Evolutionary conservation across 92 coral and sea anemone species (phyloP).

Genomic region (Pocillopora grandis): DNA sequence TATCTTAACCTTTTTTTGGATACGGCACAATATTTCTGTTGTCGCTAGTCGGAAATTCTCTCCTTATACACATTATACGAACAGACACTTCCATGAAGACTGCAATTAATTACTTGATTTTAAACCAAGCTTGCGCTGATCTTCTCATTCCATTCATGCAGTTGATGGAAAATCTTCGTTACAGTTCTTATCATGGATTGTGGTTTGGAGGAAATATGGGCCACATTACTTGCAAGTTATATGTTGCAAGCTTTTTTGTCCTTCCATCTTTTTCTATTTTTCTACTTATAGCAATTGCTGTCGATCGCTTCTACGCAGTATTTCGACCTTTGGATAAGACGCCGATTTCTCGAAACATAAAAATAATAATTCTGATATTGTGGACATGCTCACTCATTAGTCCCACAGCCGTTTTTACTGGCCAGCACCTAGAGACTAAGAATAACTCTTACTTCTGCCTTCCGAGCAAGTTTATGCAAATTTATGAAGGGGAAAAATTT

Average conservation of each 20-base stretch:
- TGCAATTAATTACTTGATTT: constrained; percentile 2
- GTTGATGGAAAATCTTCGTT: background rate
- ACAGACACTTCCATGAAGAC: constrained; percentile 2
- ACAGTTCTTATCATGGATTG: background rate
- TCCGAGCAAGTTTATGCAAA: background rate
- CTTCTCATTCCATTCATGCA: background rate
- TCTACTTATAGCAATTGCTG: constrained; percentile 12
- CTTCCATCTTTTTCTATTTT: background rate
- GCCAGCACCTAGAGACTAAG: too few species aligned
- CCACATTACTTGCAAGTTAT: background rate
- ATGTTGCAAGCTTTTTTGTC: background rate
- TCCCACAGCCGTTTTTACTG: background rate
- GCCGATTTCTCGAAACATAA: too few species aligned
- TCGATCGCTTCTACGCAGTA: constrained; percentile 15
- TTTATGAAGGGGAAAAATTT: too few species aligned
- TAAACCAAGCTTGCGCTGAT: constrained; percentile 6
- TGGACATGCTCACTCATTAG: background rate
- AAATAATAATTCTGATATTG: background rate
- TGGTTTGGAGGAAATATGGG: constrained; percentile 13
- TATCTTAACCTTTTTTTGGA: background rate
- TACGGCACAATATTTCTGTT: too few species aligned
- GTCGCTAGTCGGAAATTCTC: constrained; percentile 3
- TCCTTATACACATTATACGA: constrained; percentile 13
- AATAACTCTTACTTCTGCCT: too few species aligned
- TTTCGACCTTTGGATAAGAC: constrained; percentile 17